A percentile compares a stretch with the other conserved stretches of the same genome.
phyloP scores from a whole-genome alignment of 1,140 invertebrate species.

The Helicoverpa armigera region DNA sequence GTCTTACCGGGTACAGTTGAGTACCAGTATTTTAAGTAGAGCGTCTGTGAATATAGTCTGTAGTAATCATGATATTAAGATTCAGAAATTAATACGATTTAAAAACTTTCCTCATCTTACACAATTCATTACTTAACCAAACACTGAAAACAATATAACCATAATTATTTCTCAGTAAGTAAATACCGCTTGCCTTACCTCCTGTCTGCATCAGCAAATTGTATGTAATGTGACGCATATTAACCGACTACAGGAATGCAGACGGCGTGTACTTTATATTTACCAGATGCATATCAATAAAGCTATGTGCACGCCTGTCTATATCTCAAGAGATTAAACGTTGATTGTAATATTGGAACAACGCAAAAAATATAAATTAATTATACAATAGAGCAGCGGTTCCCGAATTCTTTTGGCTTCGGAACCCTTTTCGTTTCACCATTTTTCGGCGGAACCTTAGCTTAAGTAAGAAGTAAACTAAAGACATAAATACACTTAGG shows the following conservation, averaged over 20 bases:
- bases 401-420: too few relatives aligned
- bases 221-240: conserved; percentile 23
- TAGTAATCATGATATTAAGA: neutral
- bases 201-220: conserved; percentile 17
- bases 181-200: neutral
- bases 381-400: too few relatives aligned
- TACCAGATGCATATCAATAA: conserved; percentile 16
- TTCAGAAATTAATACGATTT: too few relatives aligned
- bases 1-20: too few relatives aligned
- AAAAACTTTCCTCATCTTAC: neutral
- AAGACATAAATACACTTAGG: too few relatives aligned
- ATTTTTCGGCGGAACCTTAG: too few relatives aligned
- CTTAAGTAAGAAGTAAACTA: too few relatives aligned
- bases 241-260: conserved; percentile 21
- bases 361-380: neutral
- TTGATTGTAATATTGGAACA: neutral
- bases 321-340: neutral
- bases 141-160: neutral
- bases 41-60: too few relatives aligned
- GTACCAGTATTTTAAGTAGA: too few relatives aligned
- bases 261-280: conserved; percentile 26
- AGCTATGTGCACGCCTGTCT: neutral
- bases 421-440: too few relatives aligned
- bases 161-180: neutral
- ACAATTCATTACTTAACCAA: neutral